Conservation (phyloP, 2,888 invertebrate species). For the Limnephilus rhombicus region DNA sequence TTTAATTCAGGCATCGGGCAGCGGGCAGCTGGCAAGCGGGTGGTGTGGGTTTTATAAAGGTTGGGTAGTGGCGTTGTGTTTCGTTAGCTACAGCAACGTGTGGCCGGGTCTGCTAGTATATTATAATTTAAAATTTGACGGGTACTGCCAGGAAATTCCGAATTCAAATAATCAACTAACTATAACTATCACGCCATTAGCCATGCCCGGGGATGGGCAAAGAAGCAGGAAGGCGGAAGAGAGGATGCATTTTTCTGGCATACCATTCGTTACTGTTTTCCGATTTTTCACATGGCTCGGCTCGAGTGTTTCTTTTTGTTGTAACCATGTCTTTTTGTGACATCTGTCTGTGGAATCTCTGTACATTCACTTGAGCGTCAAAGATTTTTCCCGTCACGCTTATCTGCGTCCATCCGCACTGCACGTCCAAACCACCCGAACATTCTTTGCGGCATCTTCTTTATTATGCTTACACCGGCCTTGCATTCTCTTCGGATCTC, state of each 20-base stretch:
- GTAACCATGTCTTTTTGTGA: not conserved
- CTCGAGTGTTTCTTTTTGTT: not conserved
- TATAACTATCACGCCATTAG: not conserved
- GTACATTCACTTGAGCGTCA: not conserved
- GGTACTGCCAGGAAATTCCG: too few relatives aligned
- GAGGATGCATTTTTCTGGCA: not conserved
- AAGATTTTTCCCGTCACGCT: not conserved
- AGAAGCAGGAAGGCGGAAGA: not conserved
- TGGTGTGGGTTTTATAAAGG: too few relatives aligned
- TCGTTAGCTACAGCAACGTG: too few relatives aligned
- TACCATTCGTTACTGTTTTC: not conserved
- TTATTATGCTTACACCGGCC: not conserved
- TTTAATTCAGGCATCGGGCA: too few relatives aligned
- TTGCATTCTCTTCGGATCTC: too few relatives aligned
- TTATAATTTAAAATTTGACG: too few relatives aligned
- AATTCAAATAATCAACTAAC: not conserved
- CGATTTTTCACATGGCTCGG: not conserved
- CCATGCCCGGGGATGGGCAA: not conserved
- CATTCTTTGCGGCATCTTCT: not conserved
- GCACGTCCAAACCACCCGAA: not conserved
- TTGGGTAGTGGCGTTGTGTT: too few relatives aligned
- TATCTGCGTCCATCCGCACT: not conserved
- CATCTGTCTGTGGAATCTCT: too few relatives aligned
- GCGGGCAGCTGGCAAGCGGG: too few relatives aligned
- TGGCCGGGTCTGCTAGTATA: too few relatives aligned